Base-by-base conservation (phyloP, 92 coral and sea anemone genomes). In the Zoanthus sociatus region DNA sequence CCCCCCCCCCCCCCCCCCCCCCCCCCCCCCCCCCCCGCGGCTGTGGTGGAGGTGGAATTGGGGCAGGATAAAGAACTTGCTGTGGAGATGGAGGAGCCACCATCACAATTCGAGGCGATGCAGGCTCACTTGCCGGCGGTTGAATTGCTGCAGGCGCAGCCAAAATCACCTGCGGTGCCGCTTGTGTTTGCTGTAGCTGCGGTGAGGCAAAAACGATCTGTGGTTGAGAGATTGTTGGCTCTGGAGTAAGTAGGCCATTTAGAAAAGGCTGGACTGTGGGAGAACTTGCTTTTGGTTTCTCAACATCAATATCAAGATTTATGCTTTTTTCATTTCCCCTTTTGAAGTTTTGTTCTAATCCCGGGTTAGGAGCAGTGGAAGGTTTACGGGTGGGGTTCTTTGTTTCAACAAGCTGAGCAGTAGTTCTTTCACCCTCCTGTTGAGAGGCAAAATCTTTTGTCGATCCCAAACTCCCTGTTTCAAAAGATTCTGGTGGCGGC, bases 321-420 rank as follows among this genome's bases (percentile, higher is more conserved):
- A 81, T 64, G n/a, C 66, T 81, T 58, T 81, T 81, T 9, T 47
- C 73, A 21, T n/a, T 81, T 17, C 85, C 75, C 53, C 85, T 48
- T 81, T 81, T 81, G 6, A 64, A 26, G 42, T 47, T 81, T 67
- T 81, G 85, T 47, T 81, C 37, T 1, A n/a, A 47, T 20, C 75
- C 85, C 3, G 85, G 85, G 15, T 66, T 81, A 21, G 85, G 85
- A 46, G 85, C 75, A 18, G 84, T 79, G 48, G 84, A 63, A 30
- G 84, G 84, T 63, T 79, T 63, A 63, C 73, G 44, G 61, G 84
- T 60, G 73, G 79, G 79, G 12, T 18, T 12, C 5, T 73, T 44
- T 53, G 45, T 33, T 48, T 71, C 76, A 15, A 4, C n/a, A 67
- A 31, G 6, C 15, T 71, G 46, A 1, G 14, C 78, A 45, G 37